Conservation (phyloP, 2,888 invertebrate species). For the Drosophila nr. fundita region DNA sequence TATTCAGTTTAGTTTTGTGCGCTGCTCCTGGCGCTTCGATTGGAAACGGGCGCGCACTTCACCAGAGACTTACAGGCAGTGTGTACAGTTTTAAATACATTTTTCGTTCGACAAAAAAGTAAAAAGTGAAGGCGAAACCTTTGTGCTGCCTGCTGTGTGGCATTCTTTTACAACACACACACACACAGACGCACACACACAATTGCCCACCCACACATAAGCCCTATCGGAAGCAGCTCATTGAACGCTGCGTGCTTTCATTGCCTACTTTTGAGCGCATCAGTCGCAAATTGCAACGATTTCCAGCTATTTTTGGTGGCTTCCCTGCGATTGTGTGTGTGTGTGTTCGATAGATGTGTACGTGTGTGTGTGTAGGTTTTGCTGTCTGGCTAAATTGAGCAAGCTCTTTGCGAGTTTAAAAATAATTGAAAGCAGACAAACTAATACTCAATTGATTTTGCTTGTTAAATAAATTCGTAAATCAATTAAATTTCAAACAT, state of each 20-base stretch:
- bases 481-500: not conserved
- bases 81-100: conserved; percentile 47
- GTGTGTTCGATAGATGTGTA: conserved; percentile 5
- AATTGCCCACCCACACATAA: not conserved
- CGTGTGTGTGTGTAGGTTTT: conserved; percentile 10
- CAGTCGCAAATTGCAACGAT: conserved; percentile 29
- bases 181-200: not conserved
- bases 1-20: conserved; percentile 74
- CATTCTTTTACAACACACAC: not conserved
- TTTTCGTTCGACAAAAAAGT: conserved; percentile 18
- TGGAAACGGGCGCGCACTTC: conserved; percentile 40
- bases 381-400: conserved; percentile 43
- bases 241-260: conserved; percentile 25
- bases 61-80: conserved; percentile 22
- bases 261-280: conserved; percentile 57
- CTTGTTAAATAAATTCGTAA: conserved; percentile 1
- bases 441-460: conserved; percentile 33
- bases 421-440: conserved; percentile 57
- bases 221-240: conserved; percentile 3
- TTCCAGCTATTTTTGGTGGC: conserved; percentile 54
- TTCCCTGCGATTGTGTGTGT: conserved; percentile 9
- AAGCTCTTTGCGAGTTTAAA: conserved; percentile 54
- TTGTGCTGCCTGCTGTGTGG: conserved; percentile 20
- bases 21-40: conserved; percentile 59
- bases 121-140: conserved; percentile 44